Evolutionary conservation across 2,888 invertebrate species (phyloP), one percentile per base, ranked within the genome.

Genomic region (Xanthorhoe spadicearia): DNA sequence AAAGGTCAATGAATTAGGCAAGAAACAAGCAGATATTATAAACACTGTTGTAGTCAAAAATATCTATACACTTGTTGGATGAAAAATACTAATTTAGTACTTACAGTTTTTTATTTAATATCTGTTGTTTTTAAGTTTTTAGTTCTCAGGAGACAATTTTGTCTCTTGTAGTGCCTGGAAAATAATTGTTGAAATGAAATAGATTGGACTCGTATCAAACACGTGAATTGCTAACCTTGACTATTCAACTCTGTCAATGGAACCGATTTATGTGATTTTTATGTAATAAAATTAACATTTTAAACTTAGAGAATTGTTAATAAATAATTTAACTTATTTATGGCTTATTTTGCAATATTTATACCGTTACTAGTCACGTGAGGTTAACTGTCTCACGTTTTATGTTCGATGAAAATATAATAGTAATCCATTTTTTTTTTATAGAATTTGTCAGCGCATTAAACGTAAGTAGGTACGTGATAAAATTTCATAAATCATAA

Each of bases 1-100:
- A 51, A 51, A 48, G 48, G 15, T 48, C 48, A 48, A 48, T 17
- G 48, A 48, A 17, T 15, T 48, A 8, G 17, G 48, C 48, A 48
- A 48, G 48, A 48, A 48, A 48, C 8, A 48, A 8, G 17, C 48
- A 48, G 17, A 48, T 17, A 17, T 17, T 48, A 48, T 8, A 13
- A 43, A 17, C 48, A 2, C 8, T 15, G 5, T 48, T 7, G 48
- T 6, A 15, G 48, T 13, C 38, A 43, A 43, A 43, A 13, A 43
- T 38, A 38, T 38, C 38, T 38, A 38, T 43, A 43, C 38, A 43
- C 38, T 43, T 23, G 3, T 4, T 23, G 4, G 23, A 13, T 43
- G 38, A 43, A 43, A 13, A 43, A 13, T 3, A 43, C 38, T 13
- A 43, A n/a, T n/a, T n/a, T n/a, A n/a, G n/a, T n/a, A n/a, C n/a